A percentile compares a stretch with the other conserved stretches of the same genome.
Conservation (phyloP, 2,797 vertebrate species). For the Masticophis lateralis region DNA sequence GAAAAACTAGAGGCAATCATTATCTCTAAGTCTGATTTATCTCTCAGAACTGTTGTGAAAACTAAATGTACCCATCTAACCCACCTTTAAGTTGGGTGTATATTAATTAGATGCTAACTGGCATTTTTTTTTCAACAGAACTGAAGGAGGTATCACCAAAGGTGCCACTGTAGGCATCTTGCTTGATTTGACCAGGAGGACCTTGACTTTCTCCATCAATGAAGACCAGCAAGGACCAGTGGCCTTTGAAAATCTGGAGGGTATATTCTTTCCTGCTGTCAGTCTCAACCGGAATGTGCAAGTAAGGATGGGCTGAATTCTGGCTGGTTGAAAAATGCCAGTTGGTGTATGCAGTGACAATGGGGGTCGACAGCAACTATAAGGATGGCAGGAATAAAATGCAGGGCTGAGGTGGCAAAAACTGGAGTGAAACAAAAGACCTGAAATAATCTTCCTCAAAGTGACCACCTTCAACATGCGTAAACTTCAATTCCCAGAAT, state of each 20-base stretch:
- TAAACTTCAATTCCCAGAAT: neutral
- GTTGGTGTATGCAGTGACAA: neutral
- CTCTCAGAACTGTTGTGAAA: neutral
- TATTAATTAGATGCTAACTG: neutral
- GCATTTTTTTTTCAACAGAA: slow-evolving; percentile 69
- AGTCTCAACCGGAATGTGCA: slow-evolving; percentile 98
- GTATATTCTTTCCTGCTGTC: slow-evolving; percentile 90
- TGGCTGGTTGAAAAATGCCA: fast-evolving
- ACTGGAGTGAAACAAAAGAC: neutral
- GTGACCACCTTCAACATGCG: neutral
- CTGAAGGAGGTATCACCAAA: slow-evolving; percentile 92
- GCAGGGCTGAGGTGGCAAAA: neutral
- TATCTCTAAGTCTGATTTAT: neutral
- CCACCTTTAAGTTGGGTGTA: too few relatives aligned
- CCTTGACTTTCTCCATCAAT: slow-evolving; percentile 93
- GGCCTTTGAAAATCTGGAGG: slow-evolving; percentile 91
- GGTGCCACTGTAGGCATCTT: slow-evolving; percentile 90
- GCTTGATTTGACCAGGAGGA: slow-evolving; percentile 87
- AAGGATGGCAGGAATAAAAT: neutral
- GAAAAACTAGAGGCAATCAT: neutral
- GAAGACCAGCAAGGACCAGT: slow-evolving; percentile 97
- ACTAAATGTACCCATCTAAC: neutral
- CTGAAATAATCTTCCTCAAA: neutral
- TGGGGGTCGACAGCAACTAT: neutral
- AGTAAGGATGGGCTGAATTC: slow-evolving; percentile 64